Evolutionary conservation across 2,113 vertebrate genomes (phyloP), one percentile per base, ranked within the genome.

Genomic region (Rhabdomys dilectus): DNA sequence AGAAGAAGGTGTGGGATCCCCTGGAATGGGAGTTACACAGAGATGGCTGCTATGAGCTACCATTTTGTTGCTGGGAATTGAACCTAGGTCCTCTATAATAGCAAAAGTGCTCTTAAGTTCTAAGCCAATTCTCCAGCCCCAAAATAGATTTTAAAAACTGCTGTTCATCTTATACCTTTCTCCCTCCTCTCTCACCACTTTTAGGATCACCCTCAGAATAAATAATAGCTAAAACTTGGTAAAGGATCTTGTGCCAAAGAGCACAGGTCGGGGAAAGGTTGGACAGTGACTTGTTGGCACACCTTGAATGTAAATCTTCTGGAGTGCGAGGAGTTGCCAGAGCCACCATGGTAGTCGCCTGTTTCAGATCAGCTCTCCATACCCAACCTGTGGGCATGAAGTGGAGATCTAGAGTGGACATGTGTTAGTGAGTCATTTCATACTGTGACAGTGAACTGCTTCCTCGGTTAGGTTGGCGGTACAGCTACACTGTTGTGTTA

Each of bases 321-420:
- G 36, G 85, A 48, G 34, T 76, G 22, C 62, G 16, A 19, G 24
- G 36, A 70, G 19, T 56, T 73, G 51, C 34, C 66, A 56, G 56
- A 72, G 21, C 81, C 29, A 93, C 26, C 29, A 64, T 7, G 22
- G 86, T 42, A 58, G 68, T 93, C 31, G 45, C 60, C 51, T 82
- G 89, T 36, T 90, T 88, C n/a, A 84, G 56, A 90, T 26, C 17
- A 87, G 29, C 58, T 77, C 51, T 80, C 60, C n/a, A 91, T n/a
- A 45, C 62, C 48, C 92, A n/a, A 24, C 68, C 66, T 7, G 39
- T 73, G 13, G 89, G 82, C n/a, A n/a, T n/a, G n/a, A 95, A 91
- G 19, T 82, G 58, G 91, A 45, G 51, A 58, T 84, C 31, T 66
- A n/a, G n/a, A n/a, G 34, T 60, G n/a, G 51, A 31, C 29, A 51